A percentile compares a stretch with the other conserved stretches of the same genome.
phyloP scores from a whole-genome alignment of 1,140 invertebrate genomes.

The Drosophila mojavensis region DNA sequence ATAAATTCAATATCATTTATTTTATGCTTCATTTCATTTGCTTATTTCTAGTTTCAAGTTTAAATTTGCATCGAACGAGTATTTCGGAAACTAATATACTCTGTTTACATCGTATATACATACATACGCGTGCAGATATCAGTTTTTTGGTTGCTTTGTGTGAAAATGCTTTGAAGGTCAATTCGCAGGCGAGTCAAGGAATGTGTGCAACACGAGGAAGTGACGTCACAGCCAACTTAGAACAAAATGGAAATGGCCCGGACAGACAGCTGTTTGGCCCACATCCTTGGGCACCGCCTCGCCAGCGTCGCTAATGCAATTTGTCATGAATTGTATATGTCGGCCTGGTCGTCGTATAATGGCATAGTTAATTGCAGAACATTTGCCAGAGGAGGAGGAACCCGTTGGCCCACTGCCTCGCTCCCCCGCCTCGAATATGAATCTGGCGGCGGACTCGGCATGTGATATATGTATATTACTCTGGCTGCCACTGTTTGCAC shows the following conservation, averaged over 20 bases:
- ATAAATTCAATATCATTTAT: too few species aligned
- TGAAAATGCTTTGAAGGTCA: conserved; percentile 50
- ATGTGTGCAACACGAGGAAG: not conserved
- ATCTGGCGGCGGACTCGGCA: too few species aligned
- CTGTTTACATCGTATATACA: too few species aligned
- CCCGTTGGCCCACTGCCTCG: too few species aligned
- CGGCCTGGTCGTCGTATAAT: not conserved
- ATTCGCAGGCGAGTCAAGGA: not conserved
- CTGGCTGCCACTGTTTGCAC: too few species aligned
- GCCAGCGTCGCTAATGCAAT: conserved; percentile 19
- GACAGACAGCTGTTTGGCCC: conserved; percentile 6
- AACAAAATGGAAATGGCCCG: conserved; percentile 9
- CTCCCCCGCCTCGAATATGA: not conserved
- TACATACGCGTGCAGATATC: not conserved
- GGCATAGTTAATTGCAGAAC: conserved; percentile 4
- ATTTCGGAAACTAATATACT: too few species aligned
- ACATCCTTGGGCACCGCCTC: not conserved
- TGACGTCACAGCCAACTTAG: conserved; percentile 10
- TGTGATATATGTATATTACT: too few species aligned
- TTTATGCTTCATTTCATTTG: too few species aligned
- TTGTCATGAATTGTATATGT: conserved; percentile 11
- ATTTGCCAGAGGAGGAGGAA: not conserved
- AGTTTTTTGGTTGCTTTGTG: conserved; percentile 11
- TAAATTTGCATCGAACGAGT: too few species aligned
- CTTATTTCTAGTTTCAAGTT: too few species aligned